phyloP scores from a whole-genome alignment of 2,797 vertebrate species.

The Mus caroli region DNA sequence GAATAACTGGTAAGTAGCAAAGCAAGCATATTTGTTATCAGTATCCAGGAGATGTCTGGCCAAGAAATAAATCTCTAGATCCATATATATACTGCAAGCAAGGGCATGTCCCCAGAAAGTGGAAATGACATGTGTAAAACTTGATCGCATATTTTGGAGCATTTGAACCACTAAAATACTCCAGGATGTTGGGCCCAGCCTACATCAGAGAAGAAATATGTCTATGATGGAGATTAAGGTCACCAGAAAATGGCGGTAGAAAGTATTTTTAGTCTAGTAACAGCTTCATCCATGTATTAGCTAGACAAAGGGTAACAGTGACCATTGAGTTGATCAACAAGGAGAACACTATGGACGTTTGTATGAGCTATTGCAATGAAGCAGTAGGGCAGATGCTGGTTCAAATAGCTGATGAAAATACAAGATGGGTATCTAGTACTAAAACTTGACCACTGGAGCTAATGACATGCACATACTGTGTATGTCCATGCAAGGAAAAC shows the following conservation, averaged over 20 bases:
- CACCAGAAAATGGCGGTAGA: background rate
- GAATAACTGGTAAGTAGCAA: constrained; percentile 2
- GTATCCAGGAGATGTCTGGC: background rate
- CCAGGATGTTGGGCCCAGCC: background rate
- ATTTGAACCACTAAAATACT: background rate
- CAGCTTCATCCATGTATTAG: background rate
- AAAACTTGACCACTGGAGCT: background rate
- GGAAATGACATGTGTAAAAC: background rate
- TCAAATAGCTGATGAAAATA: background rate
- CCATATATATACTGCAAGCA: background rate
- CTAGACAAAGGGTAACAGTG: background rate
- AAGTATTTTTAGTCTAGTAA: background rate
- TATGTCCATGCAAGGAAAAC: background rate
- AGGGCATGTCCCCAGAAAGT: background rate
- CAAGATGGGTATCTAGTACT: background rate
- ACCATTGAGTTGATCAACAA: background rate
- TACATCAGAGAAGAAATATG: background rate
- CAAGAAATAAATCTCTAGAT: constrained; percentile 6
- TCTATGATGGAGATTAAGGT: background rate
- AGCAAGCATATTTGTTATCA: background rate
- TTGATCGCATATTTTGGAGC: background rate
- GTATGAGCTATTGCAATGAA: background rate
- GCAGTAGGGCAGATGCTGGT: background rate
- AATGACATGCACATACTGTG: background rate
- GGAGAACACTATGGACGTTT: background rate